Evolutionary conservation across 2,113 vertebrate species (phyloP).

Genomic region (Misgurnus mizolepis): DNA sequence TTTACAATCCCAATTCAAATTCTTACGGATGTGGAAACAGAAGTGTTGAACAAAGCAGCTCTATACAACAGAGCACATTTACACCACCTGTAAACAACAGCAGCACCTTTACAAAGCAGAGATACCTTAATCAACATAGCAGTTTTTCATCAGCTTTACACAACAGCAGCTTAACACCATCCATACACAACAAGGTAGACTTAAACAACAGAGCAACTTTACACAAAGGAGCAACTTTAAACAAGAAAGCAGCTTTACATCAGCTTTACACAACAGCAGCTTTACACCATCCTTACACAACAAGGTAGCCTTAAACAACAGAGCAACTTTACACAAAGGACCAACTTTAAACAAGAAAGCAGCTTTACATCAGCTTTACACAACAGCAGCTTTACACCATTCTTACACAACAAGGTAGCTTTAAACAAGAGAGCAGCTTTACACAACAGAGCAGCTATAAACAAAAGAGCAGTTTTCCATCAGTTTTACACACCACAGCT

Average conservation of each 20-base stretch:
- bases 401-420: neutral
- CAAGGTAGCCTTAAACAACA: too few species aligned
- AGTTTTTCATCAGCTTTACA: neutral
- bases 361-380: neutral
- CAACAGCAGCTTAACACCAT: neutral
- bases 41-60: neutral
- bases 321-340: neutral
- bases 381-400: too few species aligned
- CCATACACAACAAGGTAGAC: neutral
- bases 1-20: constrained; percentile 28
- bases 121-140: neutral
- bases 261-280: neutral
- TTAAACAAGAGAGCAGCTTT: neutral
- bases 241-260: neutral
- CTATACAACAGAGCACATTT: too few species aligned
- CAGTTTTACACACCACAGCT: neutral
- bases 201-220: neutral
- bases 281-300: too few species aligned
- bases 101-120: neutral
- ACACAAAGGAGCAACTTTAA: neutral
- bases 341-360: too few species aligned
- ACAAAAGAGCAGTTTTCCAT: neutral
- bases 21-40: constrained; percentile 9
- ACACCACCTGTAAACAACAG: too few species aligned
- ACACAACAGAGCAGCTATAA: neutral